phyloP scores from a whole-genome alignment of 1,140 invertebrate species.

The Rhagoletis zephyria region DNA sequence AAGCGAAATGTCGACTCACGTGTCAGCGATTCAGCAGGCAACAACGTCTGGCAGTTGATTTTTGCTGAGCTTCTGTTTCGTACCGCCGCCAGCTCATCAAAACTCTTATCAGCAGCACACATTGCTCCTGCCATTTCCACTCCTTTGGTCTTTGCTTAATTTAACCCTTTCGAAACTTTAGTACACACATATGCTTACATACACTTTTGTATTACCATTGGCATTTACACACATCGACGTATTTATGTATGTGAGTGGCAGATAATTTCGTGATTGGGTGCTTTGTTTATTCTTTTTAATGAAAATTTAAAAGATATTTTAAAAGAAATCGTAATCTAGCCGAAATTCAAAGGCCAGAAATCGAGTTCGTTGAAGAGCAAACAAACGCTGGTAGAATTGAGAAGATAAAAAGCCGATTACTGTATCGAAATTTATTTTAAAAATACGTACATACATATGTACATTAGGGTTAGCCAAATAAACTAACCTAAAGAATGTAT shows the following conservation, averaged over 20 bases:
- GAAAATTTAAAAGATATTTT: constrained; percentile 11
- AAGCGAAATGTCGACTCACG: neutral
- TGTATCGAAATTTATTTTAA: too few relatives aligned
- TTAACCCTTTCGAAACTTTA: neutral
- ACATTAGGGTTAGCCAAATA: too few relatives aligned
- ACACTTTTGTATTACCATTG: neutral
- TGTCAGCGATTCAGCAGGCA: neutral
- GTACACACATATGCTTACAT: too few relatives aligned
- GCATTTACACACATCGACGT: neutral
- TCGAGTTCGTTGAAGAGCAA: neutral
- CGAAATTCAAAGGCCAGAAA: neutral
- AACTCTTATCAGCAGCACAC: constrained; percentile 16
- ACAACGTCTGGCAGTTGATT: neutral
- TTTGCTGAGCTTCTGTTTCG: neutral
- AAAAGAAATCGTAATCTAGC: constrained; percentile 2
- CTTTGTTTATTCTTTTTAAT: constrained; percentile 46
- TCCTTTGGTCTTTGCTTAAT: constrained; percentile 17
- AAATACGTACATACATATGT: too few relatives aligned
- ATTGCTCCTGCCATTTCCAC: neutral
- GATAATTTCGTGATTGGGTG: neutral
- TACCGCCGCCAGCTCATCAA: neutral
- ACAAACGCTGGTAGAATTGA: neutral
- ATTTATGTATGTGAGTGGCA: neutral
- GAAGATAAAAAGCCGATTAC: neutral
- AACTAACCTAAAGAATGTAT: too few relatives aligned